Evolutionary conservation across 2,797 vertebrate species (phyloP), one percentile per base, ranked within the genome.

Genomic region (Margarornis squamiger): DNA sequence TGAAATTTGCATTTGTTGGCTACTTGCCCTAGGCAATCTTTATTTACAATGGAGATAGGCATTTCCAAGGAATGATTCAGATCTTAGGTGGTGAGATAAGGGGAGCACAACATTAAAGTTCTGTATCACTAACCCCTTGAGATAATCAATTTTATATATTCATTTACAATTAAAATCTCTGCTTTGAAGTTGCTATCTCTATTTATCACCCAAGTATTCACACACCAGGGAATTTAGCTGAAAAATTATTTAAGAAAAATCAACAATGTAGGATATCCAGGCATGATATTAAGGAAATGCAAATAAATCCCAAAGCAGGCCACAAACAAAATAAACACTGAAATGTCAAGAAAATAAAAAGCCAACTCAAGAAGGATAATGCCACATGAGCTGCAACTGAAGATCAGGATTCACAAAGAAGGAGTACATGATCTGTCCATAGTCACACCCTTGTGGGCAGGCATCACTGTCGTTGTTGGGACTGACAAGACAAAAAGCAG

Each of bases 81-180:
- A 95, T 95, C 90, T 95, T 93, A 95, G 81, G 86, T 88, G 54
- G 30, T 77, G 68, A 88, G 75, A 94, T 96, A 96, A 83, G 5
- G 21, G 58, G 20, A 83, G 58, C 68, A 78, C 36, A 87, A n/a
- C 82, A 75, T 88, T 89, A 68, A 94, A 92, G 73, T 58, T 39
- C 61, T 86, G 13, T 75, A 78, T 92, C 68, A 41, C 34, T 83
- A 77, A 66, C 62, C 26, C 23, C 66, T 62, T 93, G 90, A 95
- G 75, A 92, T 86, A 94, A 96, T 96, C 14, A 88, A 90, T 92
- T 94, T 91, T 59, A 45, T 88, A 54, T 89, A 83, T 90, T 93
- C 61, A 96, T 96, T 95, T 95, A 86, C 86, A 95, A 96, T 93
- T 97, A 86, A 96, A 94, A 96, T 96, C 8, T 90, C 24, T 86